Percentiles rank a stretch among this genome's conserved stretches.
Evolutionary conservation across 1,140 invertebrate species (phyloP).

Genomic region (Steinernema khuongi): DNA sequence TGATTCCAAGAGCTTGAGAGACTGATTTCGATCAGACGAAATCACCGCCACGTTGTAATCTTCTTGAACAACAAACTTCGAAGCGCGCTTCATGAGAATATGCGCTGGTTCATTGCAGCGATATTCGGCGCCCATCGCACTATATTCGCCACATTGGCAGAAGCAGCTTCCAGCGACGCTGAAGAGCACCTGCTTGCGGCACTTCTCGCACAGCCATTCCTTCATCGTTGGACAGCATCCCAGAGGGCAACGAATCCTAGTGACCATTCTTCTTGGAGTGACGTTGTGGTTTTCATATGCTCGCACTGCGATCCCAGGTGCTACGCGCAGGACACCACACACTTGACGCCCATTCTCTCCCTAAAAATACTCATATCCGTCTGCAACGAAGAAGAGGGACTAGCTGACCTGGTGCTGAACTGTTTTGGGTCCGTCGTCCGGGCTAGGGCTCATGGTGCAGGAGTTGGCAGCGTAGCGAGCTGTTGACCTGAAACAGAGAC

Average conservation of each 20-base stretch:
- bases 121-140: background rate
- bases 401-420: too few relatives aligned
- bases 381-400: too few relatives aligned
- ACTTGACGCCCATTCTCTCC: too few relatives aligned
- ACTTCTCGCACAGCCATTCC: constrained; percentile 12
- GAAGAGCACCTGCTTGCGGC: background rate
- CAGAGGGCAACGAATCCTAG: background rate
- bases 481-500: too few relatives aligned
- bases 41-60: background rate
- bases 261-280: background rate
- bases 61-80: background rate
- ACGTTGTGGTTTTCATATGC: background rate
- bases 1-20: background rate
- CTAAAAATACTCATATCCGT: too few relatives aligned
- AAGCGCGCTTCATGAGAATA: background rate
- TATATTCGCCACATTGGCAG: background rate
- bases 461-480: too few relatives aligned
- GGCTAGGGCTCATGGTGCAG: too few relatives aligned
- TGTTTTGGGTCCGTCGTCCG: too few relatives aligned
- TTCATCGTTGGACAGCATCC: background rate
- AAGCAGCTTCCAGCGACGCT: background rate
- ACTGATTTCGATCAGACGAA: background rate
- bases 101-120: constrained; percentile 1
- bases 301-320: background rate
- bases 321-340: background rate